Evolutionary conservation across 2,888 invertebrate species (phyloP), one percentile per base, ranked within the genome.

Genomic region (Drosophila suboccidentalis): DNA sequence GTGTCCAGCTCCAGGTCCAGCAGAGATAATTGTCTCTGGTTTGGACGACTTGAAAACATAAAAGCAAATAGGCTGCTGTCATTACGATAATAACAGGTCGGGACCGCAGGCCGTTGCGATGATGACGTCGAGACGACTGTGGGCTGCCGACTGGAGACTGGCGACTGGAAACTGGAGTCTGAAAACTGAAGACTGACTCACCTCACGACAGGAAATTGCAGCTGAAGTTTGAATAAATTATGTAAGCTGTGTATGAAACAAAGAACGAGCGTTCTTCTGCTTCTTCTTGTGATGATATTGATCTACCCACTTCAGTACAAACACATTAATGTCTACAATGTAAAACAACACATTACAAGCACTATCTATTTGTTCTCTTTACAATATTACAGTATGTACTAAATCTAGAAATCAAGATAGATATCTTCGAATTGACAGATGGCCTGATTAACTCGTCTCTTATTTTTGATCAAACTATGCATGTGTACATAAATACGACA

Each of bases 11-110:
- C 55, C 62, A 62, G 54, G 26, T 58, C 85, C 71, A 82, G 79
- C 86, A 64, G 72, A 82, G 88, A 88, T 82, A 82, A 82, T 82
- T 88, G 88, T 71, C 88, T 79, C 73, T 71, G 80, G 66, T 68
- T 82, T 67, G 70, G 65, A 82, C 76, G 86, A 71, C 67, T 87
- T 69, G 67, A 72, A 77, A 84, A 79, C 77, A 80, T 82, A 90
- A 90, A 90, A 90, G 90, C 84, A 91, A 90, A 90, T 91, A 91
- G 83, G 90, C 82, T 87, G 85, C 91, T 87, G 82, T 85, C 87
- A 90, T 90, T 90, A 90, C 74, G 82, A 80, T 90, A 90, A 90
- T 90, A 87, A 90, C 91, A 91, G 89, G 90, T 87, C 91, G 90
- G 80, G 61, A 82, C 68, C 71, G 77, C 87, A 86, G 73, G 73